These are phyloP conservation scores for Malaclemys terrapin DNA, from an alignment of 2,113 vertebrate species.

Conservation along the genomic window DNA sequence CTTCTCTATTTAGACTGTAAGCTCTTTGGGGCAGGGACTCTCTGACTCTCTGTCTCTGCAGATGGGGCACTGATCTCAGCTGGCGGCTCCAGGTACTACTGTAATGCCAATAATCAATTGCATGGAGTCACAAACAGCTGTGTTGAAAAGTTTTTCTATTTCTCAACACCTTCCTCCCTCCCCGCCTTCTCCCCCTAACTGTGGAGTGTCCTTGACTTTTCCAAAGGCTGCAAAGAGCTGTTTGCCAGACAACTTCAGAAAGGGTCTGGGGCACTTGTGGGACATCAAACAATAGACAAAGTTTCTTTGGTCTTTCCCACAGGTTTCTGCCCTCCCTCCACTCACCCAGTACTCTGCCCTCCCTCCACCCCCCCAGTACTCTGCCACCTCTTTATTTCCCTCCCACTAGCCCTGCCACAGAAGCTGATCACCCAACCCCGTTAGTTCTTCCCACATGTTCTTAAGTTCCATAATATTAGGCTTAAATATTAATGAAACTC, in stretches of 20 bases:
- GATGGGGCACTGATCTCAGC: slow-evolving; percentile 62
- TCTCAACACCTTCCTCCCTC: slow-evolving; percentile 36
- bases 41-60: not conserved
- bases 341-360: not conserved
- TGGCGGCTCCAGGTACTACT: slow-evolving; percentile 20
- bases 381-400: slow-evolving; percentile 50
- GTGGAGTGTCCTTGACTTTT: slow-evolving; percentile 63
- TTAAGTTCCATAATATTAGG: not conserved
- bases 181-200: slow-evolving; percentile 26
- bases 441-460: slow-evolving; percentile 12
- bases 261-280: slow-evolving; percentile 25
- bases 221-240: slow-evolving; percentile 54
- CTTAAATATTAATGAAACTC: not conserved
- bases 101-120: slow-evolving; percentile 61
- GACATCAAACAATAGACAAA: slow-evolving; percentile 51
- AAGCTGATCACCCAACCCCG: not conserved
- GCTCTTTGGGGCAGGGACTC: slow-evolving; percentile 1
- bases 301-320: slow-evolving; percentile 62
- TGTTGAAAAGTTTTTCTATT: slow-evolving; percentile 56
- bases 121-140: slow-evolving; percentile 12
- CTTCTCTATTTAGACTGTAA: slow-evolving; percentile 62
- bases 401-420: slow-evolving; percentile 23
- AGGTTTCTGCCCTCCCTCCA: slow-evolving; percentile 10
- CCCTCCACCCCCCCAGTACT: slow-evolving; percentile 35
- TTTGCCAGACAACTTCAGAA: slow-evolving; percentile 49